Base-by-base conservation (phyloP, 2,888 invertebrate species). In the Euphydryas editha region DNA sequence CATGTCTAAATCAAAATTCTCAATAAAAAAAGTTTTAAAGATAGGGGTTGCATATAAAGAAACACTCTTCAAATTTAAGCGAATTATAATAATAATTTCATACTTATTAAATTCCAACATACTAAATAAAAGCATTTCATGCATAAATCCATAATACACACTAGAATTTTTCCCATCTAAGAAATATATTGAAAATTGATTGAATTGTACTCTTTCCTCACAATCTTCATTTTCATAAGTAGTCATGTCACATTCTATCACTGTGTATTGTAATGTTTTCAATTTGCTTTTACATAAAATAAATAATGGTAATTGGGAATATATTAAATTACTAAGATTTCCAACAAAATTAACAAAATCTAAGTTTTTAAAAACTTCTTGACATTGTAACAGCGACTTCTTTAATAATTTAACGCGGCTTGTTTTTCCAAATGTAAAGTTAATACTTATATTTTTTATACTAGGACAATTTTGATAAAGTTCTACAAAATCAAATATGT, bases 321-420 rank as follows among this genome's bases (percentile, higher is more conserved):
- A 77, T 44, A 86, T 65, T 55, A 88, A 79, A 75, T 81, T 83
- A 15, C 68, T 65, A 30, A 75, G 61, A 44, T 80, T 81, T 13
- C 88, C 85, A 67, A 88, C 75, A 73, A 91, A 86, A 76, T 89
- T 82, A 1, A 90, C 71, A 75, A 84, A 83, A 59, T 81, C 77
- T 71, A 89, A 81, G 15, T 84, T 76, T 73, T 80, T 69, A 76
- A 91, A 88, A 5, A 84, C 62, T 55, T 78, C 72, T 75, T 87
- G 85, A 69, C 79, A 84, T 54, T 76, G 69, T 15, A 86, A 62
- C 18, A 87, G 69, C 13, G 67, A 66, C 47, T 73, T 65, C 17
- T 74, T 67, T 39, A 75, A 20, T 46, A 67, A n/a, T 37, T 67
- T 69, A 2, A 39, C 30, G 78, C 59, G 44, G 65, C 73, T 63